A percentile compares a stretch with the other conserved stretches of the same genome.
phyloP scores from a whole-genome alignment of 2,113 vertebrate species.

The Bostrychus sinensis region DNA sequence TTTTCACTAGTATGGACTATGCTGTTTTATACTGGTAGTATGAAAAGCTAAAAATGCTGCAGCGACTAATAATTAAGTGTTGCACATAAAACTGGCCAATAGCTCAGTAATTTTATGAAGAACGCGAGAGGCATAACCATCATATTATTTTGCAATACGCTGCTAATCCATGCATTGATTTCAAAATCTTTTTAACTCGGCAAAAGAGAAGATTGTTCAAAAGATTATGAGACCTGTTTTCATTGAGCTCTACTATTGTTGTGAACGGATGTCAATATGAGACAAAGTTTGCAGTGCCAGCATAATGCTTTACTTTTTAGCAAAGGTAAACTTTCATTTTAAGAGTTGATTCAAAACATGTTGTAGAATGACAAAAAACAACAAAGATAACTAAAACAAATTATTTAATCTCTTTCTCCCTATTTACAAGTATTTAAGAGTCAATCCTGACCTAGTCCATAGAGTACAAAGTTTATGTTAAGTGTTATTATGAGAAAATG shows the following conservation, averaged over 20 bases:
- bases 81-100: not conserved
- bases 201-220: not conserved
- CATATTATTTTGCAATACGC: not conserved
- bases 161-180: not conserved
- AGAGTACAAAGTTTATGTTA: no score
- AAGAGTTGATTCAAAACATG: not conserved
- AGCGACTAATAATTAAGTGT: not conserved
- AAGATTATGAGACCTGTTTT: not conserved
- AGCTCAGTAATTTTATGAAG: conserved; percentile 2
- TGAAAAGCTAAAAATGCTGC: not conserved
- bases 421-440: not conserved
- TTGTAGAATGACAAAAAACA: not conserved
- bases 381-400: not conserved
- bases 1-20: not conserved
- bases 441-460: no score
- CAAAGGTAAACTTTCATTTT: not conserved
- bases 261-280: not conserved
- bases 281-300: not conserved
- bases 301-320: not conserved
- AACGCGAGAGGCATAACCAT: not conserved
- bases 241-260: not conserved
- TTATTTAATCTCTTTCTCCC: not conserved
- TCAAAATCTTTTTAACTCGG: not conserved
- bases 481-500: no score
- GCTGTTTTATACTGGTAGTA: not conserved